Conservation (phyloP, 2,888 invertebrate genomes). For the Phengaris arion region DNA sequence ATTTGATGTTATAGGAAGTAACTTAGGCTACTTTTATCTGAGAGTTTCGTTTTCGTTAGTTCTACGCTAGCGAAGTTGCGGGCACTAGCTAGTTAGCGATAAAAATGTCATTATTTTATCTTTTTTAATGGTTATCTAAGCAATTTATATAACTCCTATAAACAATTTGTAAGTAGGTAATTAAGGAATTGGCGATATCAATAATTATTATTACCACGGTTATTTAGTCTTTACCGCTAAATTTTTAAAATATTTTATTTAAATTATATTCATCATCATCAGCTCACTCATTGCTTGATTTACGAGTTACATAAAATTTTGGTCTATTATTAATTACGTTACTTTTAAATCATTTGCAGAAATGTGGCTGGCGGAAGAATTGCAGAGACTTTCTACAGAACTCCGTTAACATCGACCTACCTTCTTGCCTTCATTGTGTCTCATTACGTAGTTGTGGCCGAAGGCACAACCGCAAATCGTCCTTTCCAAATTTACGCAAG, state of each 20-base stretch:
- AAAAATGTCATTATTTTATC: not conserved
- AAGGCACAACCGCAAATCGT: constrained; percentile 43
- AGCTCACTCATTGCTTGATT: too few relatives aligned
- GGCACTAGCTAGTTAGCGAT: not conserved
- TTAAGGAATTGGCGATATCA: too few relatives aligned
- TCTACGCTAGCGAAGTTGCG: too few relatives aligned
- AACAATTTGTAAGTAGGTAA: not conserved
- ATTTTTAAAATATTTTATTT: too few relatives aligned
- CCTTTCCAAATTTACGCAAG: constrained; percentile 71
- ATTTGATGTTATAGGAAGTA: too few relatives aligned
- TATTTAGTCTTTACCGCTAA: too few relatives aligned
- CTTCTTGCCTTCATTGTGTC: constrained; percentile 91
- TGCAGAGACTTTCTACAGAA: constrained; percentile 72
- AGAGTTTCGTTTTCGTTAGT: too few relatives aligned
- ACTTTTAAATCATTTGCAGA: constrained; percentile 33
- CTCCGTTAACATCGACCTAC: constrained; percentile 88
- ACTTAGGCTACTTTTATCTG: too few relatives aligned
- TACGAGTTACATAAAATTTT: too few relatives aligned
- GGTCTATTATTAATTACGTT: too few relatives aligned
- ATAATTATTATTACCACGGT: too few relatives aligned
- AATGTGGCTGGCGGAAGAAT: constrained; percentile 50
- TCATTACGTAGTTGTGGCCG: constrained; percentile 76
- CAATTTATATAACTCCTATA: not conserved
- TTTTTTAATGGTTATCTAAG: not conserved
- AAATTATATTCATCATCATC: too few relatives aligned